Evolutionary conservation across 2,113 vertebrate genomes (phyloP), one percentile per base, ranked within the genome.

Genomic region (Entomyzon cyanotis): DNA sequence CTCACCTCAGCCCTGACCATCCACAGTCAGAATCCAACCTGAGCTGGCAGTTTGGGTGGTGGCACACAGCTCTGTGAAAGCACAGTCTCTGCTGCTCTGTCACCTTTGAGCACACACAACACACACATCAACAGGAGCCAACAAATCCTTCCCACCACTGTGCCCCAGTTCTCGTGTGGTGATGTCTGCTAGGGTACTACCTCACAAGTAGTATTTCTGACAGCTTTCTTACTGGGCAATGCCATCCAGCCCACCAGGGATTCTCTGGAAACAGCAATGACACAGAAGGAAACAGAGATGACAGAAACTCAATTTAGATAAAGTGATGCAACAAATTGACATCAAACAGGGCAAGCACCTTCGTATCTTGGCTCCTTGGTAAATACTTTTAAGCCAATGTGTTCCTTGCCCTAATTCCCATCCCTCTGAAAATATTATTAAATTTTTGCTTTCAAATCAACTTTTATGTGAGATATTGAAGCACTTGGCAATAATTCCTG

Each of bases 371-470:
- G 42, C 65, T 93, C 50, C 59, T 85, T 3, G 1, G 44, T 88
- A 90, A 94, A 83, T 77, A 74, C 49, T 76, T 76, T 28, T 10
- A 46, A 74, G 42, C 23, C 77, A 92, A 58, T 59, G 42, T 42
- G 42, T 74, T 44, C 41, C 53, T 94, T 69, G 37, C 39, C 71
- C 65, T 52, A 59, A 73, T 69, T 88, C 42, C 27, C 10, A 4
- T 71, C 27, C 11, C 10, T 46, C 71, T 79, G 52, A 83, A 76
- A 31, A 53, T 23, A 60, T 9, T 13, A n/a, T 55, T 62, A 78
- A 4, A 37, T 71, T 85, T 81, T 73, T 92, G 58, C 46, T 74
- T 92, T 65, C 59, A 56, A 90, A 76, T 68, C n/a, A 87, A 50
- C 24, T 44, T 69, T 49, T 53, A 33, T 24, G 47, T 49, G 46